Evolutionary conservation across 2,888 invertebrate species (phyloP).

Genomic region (Athalia cordata): DNA sequence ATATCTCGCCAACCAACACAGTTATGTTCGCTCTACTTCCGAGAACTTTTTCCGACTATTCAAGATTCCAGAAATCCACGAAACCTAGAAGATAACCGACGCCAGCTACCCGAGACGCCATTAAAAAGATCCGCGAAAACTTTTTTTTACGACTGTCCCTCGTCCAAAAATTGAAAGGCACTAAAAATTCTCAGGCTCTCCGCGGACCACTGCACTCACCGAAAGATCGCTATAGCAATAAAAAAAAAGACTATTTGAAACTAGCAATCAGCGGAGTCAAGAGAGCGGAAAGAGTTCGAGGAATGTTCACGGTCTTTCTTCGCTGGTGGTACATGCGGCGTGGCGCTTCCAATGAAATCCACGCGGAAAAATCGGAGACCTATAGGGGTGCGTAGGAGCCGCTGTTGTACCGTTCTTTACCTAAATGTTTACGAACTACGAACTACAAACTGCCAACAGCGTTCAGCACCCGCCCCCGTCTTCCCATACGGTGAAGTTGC

Average conservation of each 20-base stretch:
- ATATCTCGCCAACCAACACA: too few species aligned
- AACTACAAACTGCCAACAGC: not conserved
- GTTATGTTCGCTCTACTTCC: too few species aligned
- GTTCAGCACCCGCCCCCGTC: too few species aligned
- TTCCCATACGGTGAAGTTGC: too few species aligned
- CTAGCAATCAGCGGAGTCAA: not conserved
- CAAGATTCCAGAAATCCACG: too few species aligned
- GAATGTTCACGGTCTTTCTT: slow-evolving; percentile 18
- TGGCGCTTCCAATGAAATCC: not conserved
- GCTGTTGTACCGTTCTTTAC: too few species aligned
- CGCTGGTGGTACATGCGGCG: not conserved
- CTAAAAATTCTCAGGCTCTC: not conserved
- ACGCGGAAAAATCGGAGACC: not conserved
- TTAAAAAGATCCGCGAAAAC: too few species aligned
- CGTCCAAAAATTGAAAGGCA: too few species aligned
- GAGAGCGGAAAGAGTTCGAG: slow-evolving; percentile 9
- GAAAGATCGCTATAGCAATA: not conserved
- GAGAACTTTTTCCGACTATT: too few species aligned
- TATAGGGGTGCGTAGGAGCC: not conserved
- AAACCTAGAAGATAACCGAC: too few species aligned
- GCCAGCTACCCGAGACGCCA: too few species aligned
- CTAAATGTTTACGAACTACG: not conserved
- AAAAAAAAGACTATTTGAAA: slow-evolving; percentile 11
- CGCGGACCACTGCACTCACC: not conserved
- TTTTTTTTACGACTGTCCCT: too few species aligned